Evolutionary conservation across 2,797 vertebrate species (phyloP), one percentile per base, ranked within the genome.

Genomic region (Rhincodon typus): DNA sequence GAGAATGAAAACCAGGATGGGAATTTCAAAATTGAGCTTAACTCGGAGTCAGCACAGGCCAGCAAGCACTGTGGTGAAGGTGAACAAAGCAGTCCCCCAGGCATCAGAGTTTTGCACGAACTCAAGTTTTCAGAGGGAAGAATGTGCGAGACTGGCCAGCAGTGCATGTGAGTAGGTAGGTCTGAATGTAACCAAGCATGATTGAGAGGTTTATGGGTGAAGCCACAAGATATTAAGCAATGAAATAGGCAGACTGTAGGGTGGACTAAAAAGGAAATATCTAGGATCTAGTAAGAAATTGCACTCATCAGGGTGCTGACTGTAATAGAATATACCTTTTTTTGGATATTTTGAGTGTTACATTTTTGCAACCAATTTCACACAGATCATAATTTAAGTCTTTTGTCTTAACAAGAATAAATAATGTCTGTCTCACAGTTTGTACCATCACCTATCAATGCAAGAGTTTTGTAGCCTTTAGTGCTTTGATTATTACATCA

Each of bases 401-500:
- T 38, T 34, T 66, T 91, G 88, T 38, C 57, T 66, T 38, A 66
- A 91, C 88, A 66, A 66, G 88, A 91, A 91, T 38, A n/a, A 91
- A 67, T 67, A 62, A 91, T 67, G 34, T 91, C 8, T 19, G 34
- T 4, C n/a, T n/a, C 0, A 7, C n/a, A 38, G 88, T 67, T 91
- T 67, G 66, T 91, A 8, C 88, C 67, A 66, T 91, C 88, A 67
- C 88, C 88, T 23, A 67, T 91, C 88, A 91, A 38, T 91, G 88
- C 57, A 19, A 66, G 30, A 91, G 34, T 66, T 62, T 62, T 84
- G 95, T 62, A 70, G 95, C 1, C 10, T 94, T 95, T 95, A 50
- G 96, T 34, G 67, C 0, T 91, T 53, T 79, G 96, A 96, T 96
- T 96, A 79, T 77, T 94, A 79, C 95, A 23, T 91, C 91, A 94